phyloP scores from a whole-genome alignment of 2,797 vertebrate genomes.

The Xerus rutilus region DNA sequence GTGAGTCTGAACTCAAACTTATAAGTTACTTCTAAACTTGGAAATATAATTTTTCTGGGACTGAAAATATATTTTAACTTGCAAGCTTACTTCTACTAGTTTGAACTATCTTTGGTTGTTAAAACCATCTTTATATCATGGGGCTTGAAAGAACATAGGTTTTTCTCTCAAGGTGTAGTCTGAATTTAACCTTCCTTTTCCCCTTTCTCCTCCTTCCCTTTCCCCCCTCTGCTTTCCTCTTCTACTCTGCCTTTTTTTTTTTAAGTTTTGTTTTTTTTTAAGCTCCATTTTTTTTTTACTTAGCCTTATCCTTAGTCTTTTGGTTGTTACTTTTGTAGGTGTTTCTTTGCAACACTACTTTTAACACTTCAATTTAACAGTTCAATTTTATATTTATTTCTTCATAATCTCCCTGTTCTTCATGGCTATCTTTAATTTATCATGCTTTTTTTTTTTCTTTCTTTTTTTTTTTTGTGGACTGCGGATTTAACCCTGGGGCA shows the following conservation, averaged over 20 bases:
- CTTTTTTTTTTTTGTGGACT: no score
- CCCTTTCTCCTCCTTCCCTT: background rate
- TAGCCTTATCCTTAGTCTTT: background rate
- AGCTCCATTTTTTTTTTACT: background rate
- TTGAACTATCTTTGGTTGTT: conserved; percentile 25
- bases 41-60: background rate
- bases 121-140: background rate
- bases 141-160: conserved; percentile 27
- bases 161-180: conserved; percentile 5
- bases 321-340: conserved; percentile 4
- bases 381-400: background rate
- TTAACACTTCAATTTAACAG: background rate
- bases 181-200: conserved; percentile 23
- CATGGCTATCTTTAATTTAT: background rate
- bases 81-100: background rate
- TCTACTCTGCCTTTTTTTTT: conserved; percentile 13
- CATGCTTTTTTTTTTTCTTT: background rate
- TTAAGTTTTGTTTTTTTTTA: background rate
- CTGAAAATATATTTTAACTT: background rate
- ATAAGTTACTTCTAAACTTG: no score
- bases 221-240: background rate
- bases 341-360: conserved; percentile 32
- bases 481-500: no score
- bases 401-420: background rate
- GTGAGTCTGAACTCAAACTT: conserved; percentile 9